Conservation (phyloP, 2,113 vertebrate genomes). For the Saccopteryx bilineata region DNA sequence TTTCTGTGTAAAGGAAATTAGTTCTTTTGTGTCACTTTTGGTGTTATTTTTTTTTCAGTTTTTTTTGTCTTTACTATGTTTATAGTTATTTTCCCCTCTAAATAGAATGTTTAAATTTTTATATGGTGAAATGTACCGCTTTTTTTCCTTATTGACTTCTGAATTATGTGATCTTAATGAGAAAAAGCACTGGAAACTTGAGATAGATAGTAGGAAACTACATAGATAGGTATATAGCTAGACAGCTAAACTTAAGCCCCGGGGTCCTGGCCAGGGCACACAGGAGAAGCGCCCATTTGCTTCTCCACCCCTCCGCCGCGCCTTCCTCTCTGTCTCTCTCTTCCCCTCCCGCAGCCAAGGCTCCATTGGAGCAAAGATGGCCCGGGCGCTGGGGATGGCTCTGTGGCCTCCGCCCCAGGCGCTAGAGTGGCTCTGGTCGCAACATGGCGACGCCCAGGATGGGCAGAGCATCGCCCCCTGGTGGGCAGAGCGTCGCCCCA, state of each 20-base stretch:
- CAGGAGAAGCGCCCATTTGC: no score
- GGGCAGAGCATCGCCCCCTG: no score
- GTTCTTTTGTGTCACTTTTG: not conserved
- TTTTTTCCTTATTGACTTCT: slow-evolving; percentile 19
- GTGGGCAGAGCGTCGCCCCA: no score
- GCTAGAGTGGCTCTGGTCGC: no score
- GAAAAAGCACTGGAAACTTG: slow-evolving; percentile 33
- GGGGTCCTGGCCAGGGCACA: no score
- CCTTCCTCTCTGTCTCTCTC: no score
- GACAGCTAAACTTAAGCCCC: not conserved
- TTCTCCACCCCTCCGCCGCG: no score
- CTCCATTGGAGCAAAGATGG: no score
- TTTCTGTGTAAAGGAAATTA: slow-evolving; percentile 24
- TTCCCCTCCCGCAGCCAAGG: no score
- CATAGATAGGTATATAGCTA: not conserved
- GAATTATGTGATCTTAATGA: slow-evolving; percentile 39
- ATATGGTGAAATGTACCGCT: not conserved
- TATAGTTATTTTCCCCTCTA: not conserved
- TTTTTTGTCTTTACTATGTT: slow-evolving; percentile 25
- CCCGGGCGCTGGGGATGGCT: no score
- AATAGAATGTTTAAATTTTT: slow-evolving; percentile 27
- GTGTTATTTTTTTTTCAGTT: not conserved
- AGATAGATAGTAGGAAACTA: not conserved
- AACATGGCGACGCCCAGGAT: no score
- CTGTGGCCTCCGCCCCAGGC: no score